Percentiles rank a stretch among this genome's conserved stretches.
Conservation (phyloP, 2,113 vertebrate genomes). For the Chaetorhynchus papuensis region DNA sequence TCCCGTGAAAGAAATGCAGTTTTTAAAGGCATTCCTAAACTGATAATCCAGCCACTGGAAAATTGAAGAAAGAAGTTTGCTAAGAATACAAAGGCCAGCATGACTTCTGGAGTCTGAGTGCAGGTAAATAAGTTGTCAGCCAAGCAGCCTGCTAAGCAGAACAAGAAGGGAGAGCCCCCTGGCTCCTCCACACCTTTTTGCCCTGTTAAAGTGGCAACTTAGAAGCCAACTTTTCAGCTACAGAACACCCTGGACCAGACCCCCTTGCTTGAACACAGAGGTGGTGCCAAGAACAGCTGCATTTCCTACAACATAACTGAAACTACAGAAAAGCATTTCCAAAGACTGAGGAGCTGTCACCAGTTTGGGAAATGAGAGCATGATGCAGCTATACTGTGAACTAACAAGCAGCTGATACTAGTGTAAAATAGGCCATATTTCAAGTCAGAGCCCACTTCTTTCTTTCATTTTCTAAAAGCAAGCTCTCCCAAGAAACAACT, state of each 20-base stretch:
- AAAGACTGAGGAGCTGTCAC: background rate
- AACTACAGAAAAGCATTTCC: background rate
- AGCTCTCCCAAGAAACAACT: background rate
- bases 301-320: background rate
- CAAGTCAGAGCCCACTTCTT: background rate
- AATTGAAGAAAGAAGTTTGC: background rate
- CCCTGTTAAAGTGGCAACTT: background rate
- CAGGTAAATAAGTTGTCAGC: background rate
- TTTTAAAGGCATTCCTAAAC: background rate
- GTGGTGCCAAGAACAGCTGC: background rate
- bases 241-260: background rate
- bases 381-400: background rate
- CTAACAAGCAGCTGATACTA: background rate
- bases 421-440: background rate
- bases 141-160: background rate
- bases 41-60: background rate
- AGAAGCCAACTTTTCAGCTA: background rate
- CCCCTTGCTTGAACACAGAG: background rate
- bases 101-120: background rate
- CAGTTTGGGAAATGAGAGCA: background rate
- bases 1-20: background rate
- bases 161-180: background rate
- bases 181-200: background rate
- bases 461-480: background rate
- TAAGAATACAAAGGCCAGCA: background rate